Base-by-base conservation (phyloP, 2,113 vertebrate genomes). In the Xenopus tropicalis region DNA sequence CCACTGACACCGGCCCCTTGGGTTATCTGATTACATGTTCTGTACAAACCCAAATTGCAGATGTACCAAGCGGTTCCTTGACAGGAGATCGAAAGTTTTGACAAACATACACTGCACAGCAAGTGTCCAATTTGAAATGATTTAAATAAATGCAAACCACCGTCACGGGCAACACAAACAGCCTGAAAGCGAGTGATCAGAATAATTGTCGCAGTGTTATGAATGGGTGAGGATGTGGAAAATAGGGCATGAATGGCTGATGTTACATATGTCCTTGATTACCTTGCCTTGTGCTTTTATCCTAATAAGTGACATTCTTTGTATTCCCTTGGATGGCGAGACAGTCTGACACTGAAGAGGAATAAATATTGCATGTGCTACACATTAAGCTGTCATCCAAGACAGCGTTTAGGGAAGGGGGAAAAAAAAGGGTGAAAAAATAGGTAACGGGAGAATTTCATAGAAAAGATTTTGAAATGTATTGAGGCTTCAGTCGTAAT, bases 351-450 rank as follows among this genome's bases (percentile, higher is more conserved):
- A 98, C 94, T 94, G 93, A 94, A 97, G 93, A 96, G 94, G 95
- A 98, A 99, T 98, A 99, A 98, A 99, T 99, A 98, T 99, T 98
- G 94, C 96, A 97, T 98, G 95, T 97, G 96, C 95, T 95, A 95
- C 95, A 96, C 95, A 99, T 99, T 98, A 98, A 97, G 95, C 94
- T 98, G 96, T 99, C 97, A 98, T 93, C 93, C 89, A 88, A 93
- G 92, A 91, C 91, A 92, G 90, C 90, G 84, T 90, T 93, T 93
- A 91, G 90, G 91, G 90, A 90, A 91, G 48, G 61, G 61, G 68
- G 68, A 62, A 25, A 74, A 69, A 74, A 69, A 59, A 56, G 21
- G n/a, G 42, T 44, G 37, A 37, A 42, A 10, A 21, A 17, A 67
- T 37, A 69, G 90, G 89, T 89, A 91, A 90, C 89, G 89, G 90